Evolutionary conservation across 2,888 invertebrate genomes (phyloP).

Genomic region (Ennomos fuscantarius): DNA sequence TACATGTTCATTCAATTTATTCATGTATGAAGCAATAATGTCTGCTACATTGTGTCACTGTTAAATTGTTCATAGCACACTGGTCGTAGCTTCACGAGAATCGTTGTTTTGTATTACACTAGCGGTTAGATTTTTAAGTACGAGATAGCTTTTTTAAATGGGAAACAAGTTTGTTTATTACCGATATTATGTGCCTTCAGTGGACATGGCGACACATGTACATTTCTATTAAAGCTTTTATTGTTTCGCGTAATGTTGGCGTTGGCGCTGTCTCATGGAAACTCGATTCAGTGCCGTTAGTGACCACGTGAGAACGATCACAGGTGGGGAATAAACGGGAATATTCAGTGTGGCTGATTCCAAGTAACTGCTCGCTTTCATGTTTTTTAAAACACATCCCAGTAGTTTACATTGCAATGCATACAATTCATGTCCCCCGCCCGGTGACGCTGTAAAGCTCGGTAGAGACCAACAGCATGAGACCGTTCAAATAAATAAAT

Average conservation of each 20-base stretch:
- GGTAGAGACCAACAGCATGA: too few species aligned
- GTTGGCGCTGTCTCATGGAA: constrained; percentile 43
- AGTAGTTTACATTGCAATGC: too few species aligned
- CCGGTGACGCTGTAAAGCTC: too few species aligned
- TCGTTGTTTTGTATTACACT: constrained; percentile 58
- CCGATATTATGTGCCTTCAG: constrained; percentile 78
- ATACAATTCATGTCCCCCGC: too few species aligned
- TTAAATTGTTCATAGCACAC: constrained; percentile 57
- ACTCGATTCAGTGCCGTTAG: constrained; percentile 35
- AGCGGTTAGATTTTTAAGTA: constrained; percentile 68
- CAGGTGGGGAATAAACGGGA: background rate
- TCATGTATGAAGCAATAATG: constrained; percentile 41
- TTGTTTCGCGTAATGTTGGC: constrained; percentile 50
- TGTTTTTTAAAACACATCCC: too few species aligned
- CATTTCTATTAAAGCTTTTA: constrained; percentile 61
- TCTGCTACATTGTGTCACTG: constrained; percentile 19
- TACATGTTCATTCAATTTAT: constrained; percentile 19
- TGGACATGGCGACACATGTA: constrained; percentile 65
- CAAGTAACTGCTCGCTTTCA: too few species aligned
- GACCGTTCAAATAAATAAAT: too few species aligned
- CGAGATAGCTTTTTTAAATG: constrained; percentile 79
- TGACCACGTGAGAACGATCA: constrained; percentile 22
- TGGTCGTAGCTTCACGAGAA: constrained; percentile 61
- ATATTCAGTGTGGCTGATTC: too few species aligned
- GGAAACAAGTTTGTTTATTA: constrained; percentile 56